These are phyloP conservation scores for Characodon lateralis DNA, from an alignment of 2,797 vertebrate genomes.

Conservation along the genomic window DNA sequence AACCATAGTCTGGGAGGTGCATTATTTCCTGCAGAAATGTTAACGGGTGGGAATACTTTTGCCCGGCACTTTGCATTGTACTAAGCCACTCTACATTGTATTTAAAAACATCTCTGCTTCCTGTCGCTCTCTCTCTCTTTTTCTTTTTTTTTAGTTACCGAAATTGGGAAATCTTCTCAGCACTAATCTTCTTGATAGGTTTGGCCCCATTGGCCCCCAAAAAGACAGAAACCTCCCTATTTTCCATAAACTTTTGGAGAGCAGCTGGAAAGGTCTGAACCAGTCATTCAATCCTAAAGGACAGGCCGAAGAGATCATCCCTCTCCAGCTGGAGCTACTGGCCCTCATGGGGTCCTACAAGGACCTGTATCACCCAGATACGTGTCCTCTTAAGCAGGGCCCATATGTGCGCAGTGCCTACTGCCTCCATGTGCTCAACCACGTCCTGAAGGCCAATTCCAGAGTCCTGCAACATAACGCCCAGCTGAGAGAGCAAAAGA, in stretches of 20 bases:
- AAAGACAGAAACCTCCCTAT: slow-evolving; percentile 75
- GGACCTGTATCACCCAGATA: slow-evolving; percentile 90
- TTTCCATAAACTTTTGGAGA: slow-evolving; percentile 87
- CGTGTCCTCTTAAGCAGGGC: slow-evolving; percentile 81
- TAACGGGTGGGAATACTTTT: not conserved
- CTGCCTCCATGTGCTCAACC: slow-evolving; percentile 92
- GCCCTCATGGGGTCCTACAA: slow-evolving; percentile 89
- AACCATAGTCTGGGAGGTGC: not conserved
- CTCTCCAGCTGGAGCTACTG: slow-evolving; percentile 90
- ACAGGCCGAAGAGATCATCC: slow-evolving; percentile 69
- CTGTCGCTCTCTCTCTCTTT: not conserved
- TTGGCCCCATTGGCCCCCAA: slow-evolving; percentile 68
- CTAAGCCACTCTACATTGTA: not conserved
- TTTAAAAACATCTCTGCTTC: not conserved
- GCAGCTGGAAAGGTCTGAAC: slow-evolving; percentile 83
- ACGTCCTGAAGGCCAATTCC: slow-evolving; percentile 93
- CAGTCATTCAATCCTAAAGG: slow-evolving; percentile 60
- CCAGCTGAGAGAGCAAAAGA: slow-evolving; percentile 74
- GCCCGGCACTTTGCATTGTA: not conserved
- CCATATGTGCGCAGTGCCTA: slow-evolving; percentile 86
- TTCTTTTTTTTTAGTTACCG: slow-evolving; percentile 83
- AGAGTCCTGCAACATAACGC: slow-evolving; percentile 89
- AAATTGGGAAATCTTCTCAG: slow-evolving; percentile 84
- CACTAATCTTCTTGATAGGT: slow-evolving; percentile 77
- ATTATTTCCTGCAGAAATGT: not conserved